Evolutionary conservation across 2,113 vertebrate genomes (phyloP).

Genomic region (Lates calcarifer): DNA sequence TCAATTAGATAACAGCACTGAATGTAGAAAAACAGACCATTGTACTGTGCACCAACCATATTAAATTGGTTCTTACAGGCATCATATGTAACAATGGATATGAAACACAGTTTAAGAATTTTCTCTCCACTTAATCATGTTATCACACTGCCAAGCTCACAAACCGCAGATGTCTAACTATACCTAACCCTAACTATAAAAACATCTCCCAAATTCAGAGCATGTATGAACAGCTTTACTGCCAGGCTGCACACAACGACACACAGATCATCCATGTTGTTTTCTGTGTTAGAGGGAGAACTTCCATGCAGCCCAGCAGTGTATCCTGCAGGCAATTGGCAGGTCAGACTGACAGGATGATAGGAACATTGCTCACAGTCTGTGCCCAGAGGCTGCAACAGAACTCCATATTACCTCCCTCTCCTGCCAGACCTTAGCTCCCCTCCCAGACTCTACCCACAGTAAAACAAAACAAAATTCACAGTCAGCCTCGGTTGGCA

Average conservation of each 20-base stretch:
- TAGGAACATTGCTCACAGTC: conserved; percentile 2
- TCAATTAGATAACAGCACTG: background rate
- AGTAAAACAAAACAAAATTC: background rate
- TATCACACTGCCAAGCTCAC: background rate
- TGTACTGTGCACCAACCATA: background rate
- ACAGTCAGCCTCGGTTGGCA: background rate
- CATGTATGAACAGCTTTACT: background rate
- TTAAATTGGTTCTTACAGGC: background rate
- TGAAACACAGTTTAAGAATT: background rate
- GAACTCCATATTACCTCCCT: conserved; percentile 13
- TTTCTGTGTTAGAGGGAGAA: background rate
- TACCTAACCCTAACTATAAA: no score
- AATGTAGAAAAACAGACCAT: background rate
- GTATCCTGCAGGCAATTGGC: conserved; percentile 8
- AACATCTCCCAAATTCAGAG: no score
- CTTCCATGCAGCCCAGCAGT: background rate
- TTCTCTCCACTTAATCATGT: background rate
- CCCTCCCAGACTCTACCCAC: background rate
- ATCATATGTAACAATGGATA: background rate
- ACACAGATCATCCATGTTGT: background rate
- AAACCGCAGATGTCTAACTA: background rate
- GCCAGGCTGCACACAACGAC: background rate
- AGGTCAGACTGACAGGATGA: conserved; percentile 27
- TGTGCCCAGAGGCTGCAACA: conserved; percentile 37
- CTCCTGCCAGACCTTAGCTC: conserved; percentile 36